Evolutionary conservation across 2,888 invertebrate species (phyloP).

Genomic region (Drosophila barbarae): DNA sequence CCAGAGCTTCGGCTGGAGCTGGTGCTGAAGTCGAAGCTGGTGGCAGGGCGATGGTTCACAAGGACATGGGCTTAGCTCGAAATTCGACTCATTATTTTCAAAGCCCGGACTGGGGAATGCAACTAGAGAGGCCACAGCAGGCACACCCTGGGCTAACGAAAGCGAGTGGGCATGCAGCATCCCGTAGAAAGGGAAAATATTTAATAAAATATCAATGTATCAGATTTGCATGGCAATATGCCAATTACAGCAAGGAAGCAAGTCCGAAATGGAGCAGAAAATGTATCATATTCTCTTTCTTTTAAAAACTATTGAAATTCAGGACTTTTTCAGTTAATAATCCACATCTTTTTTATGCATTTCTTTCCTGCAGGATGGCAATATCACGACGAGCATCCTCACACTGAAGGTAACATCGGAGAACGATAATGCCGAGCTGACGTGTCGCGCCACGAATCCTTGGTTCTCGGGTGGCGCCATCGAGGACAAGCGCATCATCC

Average conservation of each 20-base stretch:
- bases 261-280: background rate
- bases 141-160: background rate
- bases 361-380: slow-evolving; percentile 73
- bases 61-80: slow-evolving; percentile 35
- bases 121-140: slow-evolving; percentile 14
- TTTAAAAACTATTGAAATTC: background rate
- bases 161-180: background rate
- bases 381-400: slow-evolving; percentile 87
- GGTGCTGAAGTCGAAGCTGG: slow-evolving; percentile 2
- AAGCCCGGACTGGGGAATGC: slow-evolving; percentile 15
- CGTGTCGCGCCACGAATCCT: slow-evolving; percentile 92
- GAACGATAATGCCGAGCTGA: slow-evolving; percentile 90
- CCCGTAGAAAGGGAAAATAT: background rate
- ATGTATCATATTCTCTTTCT: background rate
- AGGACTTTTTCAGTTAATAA: background rate
- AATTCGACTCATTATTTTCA: slow-evolving; percentile 56
- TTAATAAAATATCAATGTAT: slow-evolving; percentile 4
- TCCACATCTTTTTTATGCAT: background rate
- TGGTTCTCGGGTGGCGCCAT: slow-evolving; percentile 90
- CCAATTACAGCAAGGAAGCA: background rate
- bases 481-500: slow-evolving; percentile 88
- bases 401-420: slow-evolving; percentile 87
- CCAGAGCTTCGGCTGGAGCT: background rate
- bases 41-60: slow-evolving; percentile 4
- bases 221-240: background rate